Percentiles rank a stretch among this genome's conserved stretches.
phyloP scores from a whole-genome alignment of 2,113 vertebrate genomes.

The Bungarus multicinctus region DNA sequence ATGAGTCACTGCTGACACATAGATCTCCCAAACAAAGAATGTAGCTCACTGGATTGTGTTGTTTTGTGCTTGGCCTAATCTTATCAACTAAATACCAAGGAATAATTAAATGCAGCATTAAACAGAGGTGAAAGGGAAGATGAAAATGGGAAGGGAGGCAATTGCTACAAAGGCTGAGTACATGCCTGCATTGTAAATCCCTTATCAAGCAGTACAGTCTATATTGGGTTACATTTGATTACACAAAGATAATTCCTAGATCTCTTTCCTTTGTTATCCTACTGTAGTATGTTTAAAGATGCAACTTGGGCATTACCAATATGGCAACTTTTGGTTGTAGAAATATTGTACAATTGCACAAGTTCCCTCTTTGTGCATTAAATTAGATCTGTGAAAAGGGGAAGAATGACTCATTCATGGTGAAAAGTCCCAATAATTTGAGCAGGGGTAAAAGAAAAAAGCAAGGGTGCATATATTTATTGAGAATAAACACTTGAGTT shows the following conservation, averaged over 20 bases:
- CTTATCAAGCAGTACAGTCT: not conserved
- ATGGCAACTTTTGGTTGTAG: not conserved
- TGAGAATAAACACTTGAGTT: not conserved
- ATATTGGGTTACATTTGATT: not conserved
- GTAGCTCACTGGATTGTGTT: not conserved
- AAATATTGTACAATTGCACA: not conserved
- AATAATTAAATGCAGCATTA: not conserved
- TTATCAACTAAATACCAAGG: not conserved
- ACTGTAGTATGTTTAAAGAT: not conserved
- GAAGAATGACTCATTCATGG: not conserved
- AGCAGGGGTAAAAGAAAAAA: not conserved
- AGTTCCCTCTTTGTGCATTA: not conserved
- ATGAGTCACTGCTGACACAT: not conserved
- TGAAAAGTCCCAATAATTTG: not conserved
- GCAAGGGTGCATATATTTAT: not conserved
- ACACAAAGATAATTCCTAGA: not conserved
- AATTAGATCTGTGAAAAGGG: not conserved
- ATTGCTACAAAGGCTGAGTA: not conserved
- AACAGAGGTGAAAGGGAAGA: not conserved
- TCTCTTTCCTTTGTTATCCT: not conserved
- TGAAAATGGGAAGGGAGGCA: not conserved
- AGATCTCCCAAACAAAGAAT: fast-evolving
- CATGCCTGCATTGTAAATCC: not conserved
- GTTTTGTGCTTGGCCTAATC: not conserved
- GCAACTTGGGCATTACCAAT: not conserved